Percentiles rank a stretch among this genome's conserved stretches.
Evolutionary conservation across 2,113 vertebrate species (phyloP).

Genomic region (Nyctibius bracteatus): DNA sequence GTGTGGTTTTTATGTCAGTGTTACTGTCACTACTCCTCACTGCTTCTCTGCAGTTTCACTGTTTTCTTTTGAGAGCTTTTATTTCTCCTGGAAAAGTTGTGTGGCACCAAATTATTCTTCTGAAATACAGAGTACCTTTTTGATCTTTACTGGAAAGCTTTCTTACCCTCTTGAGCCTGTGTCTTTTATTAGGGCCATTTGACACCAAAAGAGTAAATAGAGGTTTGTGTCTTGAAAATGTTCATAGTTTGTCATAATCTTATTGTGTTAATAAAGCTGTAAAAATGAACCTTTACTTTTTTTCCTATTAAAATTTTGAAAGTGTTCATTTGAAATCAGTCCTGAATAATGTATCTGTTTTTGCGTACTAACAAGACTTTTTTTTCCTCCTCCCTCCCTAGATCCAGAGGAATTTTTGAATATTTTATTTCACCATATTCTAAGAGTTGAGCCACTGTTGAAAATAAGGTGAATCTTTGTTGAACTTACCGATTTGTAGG

Average conservation of each 20-base stretch:
- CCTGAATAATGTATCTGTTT: not conserved
- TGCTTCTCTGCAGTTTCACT: not conserved
- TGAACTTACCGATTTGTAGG: not conserved
- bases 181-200: not conserved
- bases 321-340: not conserved
- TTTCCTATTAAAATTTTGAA: not conserved
- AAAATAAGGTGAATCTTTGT: slow-evolving; percentile 85
- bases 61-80: not conserved
- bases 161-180: not conserved
- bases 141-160: not conserved
- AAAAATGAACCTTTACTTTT: not conserved
- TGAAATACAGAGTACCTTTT: not conserved
- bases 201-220: not conserved
- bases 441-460: slow-evolving; percentile 93
- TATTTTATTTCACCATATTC: slow-evolving; percentile 96
- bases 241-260: not conserved
- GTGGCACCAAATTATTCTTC: not conserved
- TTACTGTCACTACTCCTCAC: not conserved
- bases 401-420: slow-evolving; percentile 99
- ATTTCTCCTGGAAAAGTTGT: not conserved
- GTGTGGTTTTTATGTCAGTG: not conserved
- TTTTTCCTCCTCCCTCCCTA: slow-evolving; percentile 52
- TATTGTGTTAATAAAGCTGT: not conserved
- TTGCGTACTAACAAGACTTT: not conserved
- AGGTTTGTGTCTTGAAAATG: not conserved